These are phyloP conservation scores for Ptilodon capucinus DNA, from an alignment of 2,888 invertebrate genomes.

Conservation along the genomic window DNA sequence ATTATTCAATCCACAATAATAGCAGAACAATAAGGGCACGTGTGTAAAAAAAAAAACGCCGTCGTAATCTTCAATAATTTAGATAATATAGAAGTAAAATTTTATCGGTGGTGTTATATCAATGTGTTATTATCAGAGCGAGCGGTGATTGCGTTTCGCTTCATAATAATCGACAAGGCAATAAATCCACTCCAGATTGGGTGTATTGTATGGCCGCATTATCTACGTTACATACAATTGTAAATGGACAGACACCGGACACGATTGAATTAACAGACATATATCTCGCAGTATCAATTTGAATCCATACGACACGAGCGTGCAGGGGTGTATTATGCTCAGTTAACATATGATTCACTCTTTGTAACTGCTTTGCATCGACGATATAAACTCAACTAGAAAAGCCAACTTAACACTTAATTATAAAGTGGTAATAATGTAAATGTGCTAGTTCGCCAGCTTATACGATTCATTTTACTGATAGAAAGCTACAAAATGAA, in stretches of 20 bases:
- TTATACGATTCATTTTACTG: too few species aligned
- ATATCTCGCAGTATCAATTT: conserved; percentile 22
- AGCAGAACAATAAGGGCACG: conserved; percentile 5
- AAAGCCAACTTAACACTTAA: too few species aligned
- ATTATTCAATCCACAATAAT: conserved; percentile 5
- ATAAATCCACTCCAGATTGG: conserved; percentile 23
- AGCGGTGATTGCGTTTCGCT: conserved; percentile 19
- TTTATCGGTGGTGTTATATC: conserved; percentile 11
- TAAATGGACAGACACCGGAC: conserved; percentile 14
- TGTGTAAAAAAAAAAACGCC: not conserved
- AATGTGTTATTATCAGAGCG: conserved; percentile 14
- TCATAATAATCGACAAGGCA: conserved; percentile 7
- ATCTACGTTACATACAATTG: conserved; percentile 8
- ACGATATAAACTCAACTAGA: too few species aligned
- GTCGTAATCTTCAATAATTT: not conserved
- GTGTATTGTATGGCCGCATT: conserved; percentile 9
- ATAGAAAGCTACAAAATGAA: too few species aligned
- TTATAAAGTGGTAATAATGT: too few species aligned
- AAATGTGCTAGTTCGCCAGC: too few species aligned
- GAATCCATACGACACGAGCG: conserved; percentile 2
- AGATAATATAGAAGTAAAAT: not conserved
- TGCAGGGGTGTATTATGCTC: too few species aligned
- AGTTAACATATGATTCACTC: too few species aligned
- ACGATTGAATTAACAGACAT: too few species aligned
- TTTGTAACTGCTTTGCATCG: too few species aligned